Percentiles rank a stretch among this genome's conserved stretches.
Conservation (phyloP, 1,140 invertebrate genomes). For the Conopomorpha cramerella region DNA sequence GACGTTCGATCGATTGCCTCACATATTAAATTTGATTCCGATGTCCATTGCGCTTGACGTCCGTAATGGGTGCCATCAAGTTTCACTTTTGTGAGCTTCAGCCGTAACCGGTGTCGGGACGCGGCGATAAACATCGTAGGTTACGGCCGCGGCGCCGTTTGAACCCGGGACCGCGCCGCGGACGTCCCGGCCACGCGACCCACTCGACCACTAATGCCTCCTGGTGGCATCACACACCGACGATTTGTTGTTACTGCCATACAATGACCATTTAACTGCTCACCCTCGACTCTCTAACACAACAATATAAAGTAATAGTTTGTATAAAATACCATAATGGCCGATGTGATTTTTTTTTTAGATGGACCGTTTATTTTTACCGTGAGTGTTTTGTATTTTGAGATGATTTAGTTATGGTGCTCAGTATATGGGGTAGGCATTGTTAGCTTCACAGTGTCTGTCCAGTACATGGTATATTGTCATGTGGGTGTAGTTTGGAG, state of each 20-base stretch:
- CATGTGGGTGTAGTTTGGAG: no score
- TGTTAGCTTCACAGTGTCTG: no score
- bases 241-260: neutral
- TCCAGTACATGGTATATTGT: no score
- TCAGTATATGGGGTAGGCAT: no score
- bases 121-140: constrained; percentile 42
- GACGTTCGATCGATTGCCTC: no score
- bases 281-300: neutral
- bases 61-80: no score
- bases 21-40: no score
- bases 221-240: constrained; percentile 17
- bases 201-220: constrained; percentile 35
- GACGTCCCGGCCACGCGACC: constrained; percentile 39
- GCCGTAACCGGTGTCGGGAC: constrained; percentile 17
- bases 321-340: neutral
- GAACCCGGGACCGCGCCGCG: constrained; percentile 24
- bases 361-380: no score
- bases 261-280: neutral
- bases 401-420: no score
- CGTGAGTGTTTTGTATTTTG: no score
- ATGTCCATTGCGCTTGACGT: no score
- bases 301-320: neutral
- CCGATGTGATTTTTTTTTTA: no score
- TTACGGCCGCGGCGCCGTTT: constrained; percentile 46
- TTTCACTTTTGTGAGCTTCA: constrained; percentile 15